Evolutionary conservation across 2,113 vertebrate genomes (phyloP).

Genomic region (Seriola aureovittata): DNA sequence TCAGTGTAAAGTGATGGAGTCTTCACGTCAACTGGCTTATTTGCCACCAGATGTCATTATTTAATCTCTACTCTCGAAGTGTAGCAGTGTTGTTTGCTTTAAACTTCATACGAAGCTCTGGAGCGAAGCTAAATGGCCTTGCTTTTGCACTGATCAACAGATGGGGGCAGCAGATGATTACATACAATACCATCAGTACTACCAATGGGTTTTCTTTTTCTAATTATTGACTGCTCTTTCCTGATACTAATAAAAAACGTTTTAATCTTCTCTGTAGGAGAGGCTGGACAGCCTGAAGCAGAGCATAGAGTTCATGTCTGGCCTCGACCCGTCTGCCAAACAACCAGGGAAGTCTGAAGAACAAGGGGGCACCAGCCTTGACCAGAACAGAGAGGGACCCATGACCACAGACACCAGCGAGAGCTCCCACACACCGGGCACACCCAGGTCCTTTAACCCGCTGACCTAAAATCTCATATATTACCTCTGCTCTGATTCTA

Average conservation of each 20-base stretch:
- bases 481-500: background rate
- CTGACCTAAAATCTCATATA: background rate
- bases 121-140: background rate
- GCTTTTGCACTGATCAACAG: constrained; percentile 53
- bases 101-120: background rate
- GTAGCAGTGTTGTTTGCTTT: background rate
- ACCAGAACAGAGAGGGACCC: constrained; percentile 79
- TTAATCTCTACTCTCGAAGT: background rate
- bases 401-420: constrained; percentile 77
- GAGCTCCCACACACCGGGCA: constrained; percentile 85
- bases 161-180: constrained; percentile 65
- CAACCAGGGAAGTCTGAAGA: constrained; percentile 83
- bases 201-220: background rate
- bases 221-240: background rate
- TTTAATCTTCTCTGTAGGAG: constrained; percentile 84
- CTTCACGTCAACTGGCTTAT: no score
- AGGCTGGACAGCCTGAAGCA: constrained; percentile 95
- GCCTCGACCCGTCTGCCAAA: constrained; percentile 88
- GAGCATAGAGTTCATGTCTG: constrained; percentile 97
- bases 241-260: background rate
- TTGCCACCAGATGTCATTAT: background rate
- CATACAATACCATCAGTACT: background rate
- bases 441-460: constrained; percentile 76
- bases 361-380: constrained; percentile 67
- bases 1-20: no score